Base-by-base conservation (phyloP, 2,797 vertebrate species). In the Cheirogaleus major region DNA sequence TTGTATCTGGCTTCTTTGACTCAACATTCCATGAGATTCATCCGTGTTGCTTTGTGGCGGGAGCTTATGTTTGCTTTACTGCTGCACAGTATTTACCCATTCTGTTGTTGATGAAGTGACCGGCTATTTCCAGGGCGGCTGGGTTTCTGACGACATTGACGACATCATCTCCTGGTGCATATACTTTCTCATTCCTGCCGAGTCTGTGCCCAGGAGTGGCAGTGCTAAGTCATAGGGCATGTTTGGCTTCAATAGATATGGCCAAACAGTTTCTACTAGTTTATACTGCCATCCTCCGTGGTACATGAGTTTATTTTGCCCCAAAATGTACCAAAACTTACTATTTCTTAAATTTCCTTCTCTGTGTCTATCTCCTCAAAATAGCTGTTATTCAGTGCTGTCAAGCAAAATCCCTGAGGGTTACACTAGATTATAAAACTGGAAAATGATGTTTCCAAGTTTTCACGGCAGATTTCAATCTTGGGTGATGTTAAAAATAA, bases 81-180 rank as follows among this genome's bases (percentile, higher is more conserved):
- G 25, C 57, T 27, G n/a, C 5, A 13, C 11, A 12, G 20, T 9
- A n/a, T 1, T 0, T 4, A n/a, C 7, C 15, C 38, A 3, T 1
- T n/a, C 43, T 32, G 2, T 43, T 43, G 35, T 3, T 22, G 35
- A 5, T 15, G 59, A 70, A 30, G 11, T 2, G 5, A 25, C 30
- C 0, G 3, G 48, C 48, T 32, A 7, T 35, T 12, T 27, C 48
- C 20, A 35, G 17, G 4, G 27, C 17, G 3, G 30, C 70, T 20
- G 50, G 25, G 20, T 81, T 43, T 35, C 81, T 67, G 11, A n/a
- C 1, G 59, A n/a, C 17, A n/a, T 14, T 0, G 4, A 78, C 0
- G 0, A 17, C 0, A 0, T 38, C 30, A 5, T 6, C 72, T 48
- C 85, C 63, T 41, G 70, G 48, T 17, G 2, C 2, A 4, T 22